phyloP scores from a whole-genome alignment of 1,140 invertebrate genomes.

The Lysiphlebus fabarum region DNA sequence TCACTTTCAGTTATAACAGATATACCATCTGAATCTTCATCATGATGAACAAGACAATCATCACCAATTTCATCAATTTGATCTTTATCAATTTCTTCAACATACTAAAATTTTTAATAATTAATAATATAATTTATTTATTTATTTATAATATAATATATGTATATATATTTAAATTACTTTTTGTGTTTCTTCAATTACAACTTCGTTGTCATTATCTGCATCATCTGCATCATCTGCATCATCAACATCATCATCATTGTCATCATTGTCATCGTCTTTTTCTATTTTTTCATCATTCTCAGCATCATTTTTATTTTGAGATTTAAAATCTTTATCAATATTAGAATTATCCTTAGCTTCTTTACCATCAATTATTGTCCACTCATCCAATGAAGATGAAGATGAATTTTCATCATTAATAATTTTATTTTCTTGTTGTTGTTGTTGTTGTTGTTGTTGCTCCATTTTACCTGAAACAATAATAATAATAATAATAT shows the following conservation, averaged over 20 bases:
- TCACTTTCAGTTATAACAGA: constrained; percentile 27
- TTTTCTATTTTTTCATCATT: background rate
- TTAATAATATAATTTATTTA: no score
- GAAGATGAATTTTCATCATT: constrained; percentile 6
- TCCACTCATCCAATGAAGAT: constrained; percentile 20
- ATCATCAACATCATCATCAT: background rate
- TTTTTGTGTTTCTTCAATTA: constrained; percentile 1
- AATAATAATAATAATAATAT: no score
- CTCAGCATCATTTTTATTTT: background rate
- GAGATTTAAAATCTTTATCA: background rate
- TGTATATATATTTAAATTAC: constrained; percentile 3
- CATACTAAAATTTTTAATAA: background rate
- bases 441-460: no score
- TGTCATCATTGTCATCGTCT: background rate
- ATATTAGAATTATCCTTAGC: background rate
- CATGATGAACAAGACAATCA: background rate
- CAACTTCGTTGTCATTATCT: background rate
- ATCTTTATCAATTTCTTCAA: background rate
- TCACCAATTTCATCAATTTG: background rate
- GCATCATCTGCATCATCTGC: background rate
- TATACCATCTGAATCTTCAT: constrained; percentile 25
- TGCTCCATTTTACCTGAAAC: no score
- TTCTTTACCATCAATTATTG: constrained; percentile 15
- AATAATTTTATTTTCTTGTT: no score
- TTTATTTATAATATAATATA: no score